A percentile compares a stretch with the other conserved stretches of the same genome.
phyloP scores from a whole-genome alignment of 2,888 invertebrate genomes.

The Eretmocerus hayati region DNA sequence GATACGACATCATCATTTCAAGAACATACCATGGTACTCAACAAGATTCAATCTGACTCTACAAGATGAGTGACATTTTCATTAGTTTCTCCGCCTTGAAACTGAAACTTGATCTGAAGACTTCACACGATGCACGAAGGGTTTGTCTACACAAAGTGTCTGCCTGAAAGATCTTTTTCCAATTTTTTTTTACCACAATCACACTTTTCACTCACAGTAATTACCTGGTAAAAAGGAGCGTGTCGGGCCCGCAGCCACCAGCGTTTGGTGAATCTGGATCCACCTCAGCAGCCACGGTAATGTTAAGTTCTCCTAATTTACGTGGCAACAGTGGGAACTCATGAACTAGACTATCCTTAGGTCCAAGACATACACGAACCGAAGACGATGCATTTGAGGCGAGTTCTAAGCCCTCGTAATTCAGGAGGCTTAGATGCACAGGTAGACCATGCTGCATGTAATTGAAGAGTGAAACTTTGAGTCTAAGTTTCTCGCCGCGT shows the following conservation, averaged over 20 bases:
- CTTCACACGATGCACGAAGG: too few species aligned
- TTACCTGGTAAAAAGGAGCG: conserved; percentile 47
- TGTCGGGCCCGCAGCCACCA: conserved; percentile 49
- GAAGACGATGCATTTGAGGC: background rate
- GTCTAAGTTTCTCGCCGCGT: conserved; percentile 58
- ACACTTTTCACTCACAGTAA: background rate
- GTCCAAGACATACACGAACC: conserved; percentile 34
- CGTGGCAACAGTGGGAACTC: conserved; percentile 36
- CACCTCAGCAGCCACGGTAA: conserved; percentile 50
- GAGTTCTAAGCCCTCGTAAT: conserved; percentile 13
- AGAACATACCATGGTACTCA: too few species aligned
- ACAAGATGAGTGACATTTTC: too few species aligned
- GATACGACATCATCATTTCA: too few species aligned
- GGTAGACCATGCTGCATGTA: conserved; percentile 63
- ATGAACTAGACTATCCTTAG: conserved; percentile 37
- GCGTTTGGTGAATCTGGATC: conserved; percentile 43
- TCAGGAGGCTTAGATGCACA: conserved; percentile 43
- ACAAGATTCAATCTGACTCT: too few species aligned
- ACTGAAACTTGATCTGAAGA: too few species aligned
- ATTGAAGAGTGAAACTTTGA: conserved; percentile 66
- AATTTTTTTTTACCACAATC: background rate
- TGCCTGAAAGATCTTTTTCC: too few species aligned
- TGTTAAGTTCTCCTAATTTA: conserved; percentile 49
- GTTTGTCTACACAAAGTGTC: too few species aligned
- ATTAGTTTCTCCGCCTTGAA: too few species aligned